Evolutionary conservation across 2,888 invertebrate species (phyloP).

Genomic region (Drosophila paracracens): DNA sequence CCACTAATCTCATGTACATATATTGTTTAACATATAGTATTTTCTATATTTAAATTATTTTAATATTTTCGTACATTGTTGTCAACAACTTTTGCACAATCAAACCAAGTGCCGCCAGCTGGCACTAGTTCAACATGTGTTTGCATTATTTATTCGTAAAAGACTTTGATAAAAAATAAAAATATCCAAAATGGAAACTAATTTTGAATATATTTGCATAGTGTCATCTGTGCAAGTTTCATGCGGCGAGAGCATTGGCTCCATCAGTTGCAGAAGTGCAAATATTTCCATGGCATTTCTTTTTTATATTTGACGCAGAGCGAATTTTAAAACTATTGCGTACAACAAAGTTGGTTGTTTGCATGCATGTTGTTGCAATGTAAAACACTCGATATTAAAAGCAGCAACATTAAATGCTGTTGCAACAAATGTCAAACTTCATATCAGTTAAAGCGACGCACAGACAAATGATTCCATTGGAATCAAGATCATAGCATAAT

Average conservation of each 20-base stretch:
- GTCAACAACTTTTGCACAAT: conserved; percentile 32
- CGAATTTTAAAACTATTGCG: conserved; percentile 58
- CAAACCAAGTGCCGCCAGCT: conserved; percentile 35
- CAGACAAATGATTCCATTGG: background rate
- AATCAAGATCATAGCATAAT: too few relatives aligned
- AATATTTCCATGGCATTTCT: conserved; percentile 67
- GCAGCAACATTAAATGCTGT: conserved; percentile 58
- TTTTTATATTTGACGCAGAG: conserved; percentile 40
- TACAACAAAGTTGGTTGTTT: conserved; percentile 31
- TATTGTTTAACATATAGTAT: background rate
- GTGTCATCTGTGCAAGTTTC: conserved; percentile 74
- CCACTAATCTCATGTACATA: background rate
- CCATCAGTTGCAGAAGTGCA: conserved; percentile 43
- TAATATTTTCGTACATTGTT: conserved; percentile 5
- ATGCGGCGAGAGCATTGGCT: conserved; percentile 33
- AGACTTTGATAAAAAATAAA: conserved; percentile 7
- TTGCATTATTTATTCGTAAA: conserved; percentile 9
- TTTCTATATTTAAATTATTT: conserved; percentile 1
- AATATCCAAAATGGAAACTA: conserved; percentile 72
- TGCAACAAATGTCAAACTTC: conserved; percentile 9
- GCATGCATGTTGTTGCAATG: conserved; percentile 39
- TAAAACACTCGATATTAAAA: conserved; percentile 68
- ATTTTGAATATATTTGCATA: conserved; percentile 83
- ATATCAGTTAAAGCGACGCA: background rate
- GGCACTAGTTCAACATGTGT: conserved; percentile 9